Evolutionary conservation across 2,888 invertebrate species (phyloP).

Genomic region (Drosophila nr. medialis): DNA sequence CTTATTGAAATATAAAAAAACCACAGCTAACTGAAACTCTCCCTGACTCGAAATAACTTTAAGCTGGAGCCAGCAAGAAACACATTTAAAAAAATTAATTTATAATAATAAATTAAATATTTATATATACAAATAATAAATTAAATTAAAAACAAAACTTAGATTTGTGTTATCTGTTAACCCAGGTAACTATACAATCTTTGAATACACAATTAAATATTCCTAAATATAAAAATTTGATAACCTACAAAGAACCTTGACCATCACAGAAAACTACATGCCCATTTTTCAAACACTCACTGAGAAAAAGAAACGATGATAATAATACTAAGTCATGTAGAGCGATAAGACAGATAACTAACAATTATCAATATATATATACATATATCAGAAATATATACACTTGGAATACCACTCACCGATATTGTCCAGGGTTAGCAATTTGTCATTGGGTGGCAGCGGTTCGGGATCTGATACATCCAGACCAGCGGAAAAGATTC

Average conservation of each 20-base stretch:
- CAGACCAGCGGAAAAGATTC: constrained; percentile 94
- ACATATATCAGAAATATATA: background rate
- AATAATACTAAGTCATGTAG: constrained; percentile 17
- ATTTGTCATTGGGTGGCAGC: constrained; percentile 90
- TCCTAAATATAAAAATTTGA: background rate
- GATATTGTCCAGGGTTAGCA: constrained; percentile 92
- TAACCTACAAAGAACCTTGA: constrained; percentile 66
- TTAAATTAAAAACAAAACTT: background rate
- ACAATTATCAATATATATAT: constrained; percentile 8
- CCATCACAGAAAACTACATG: constrained; percentile 12
- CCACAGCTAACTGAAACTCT: background rate
- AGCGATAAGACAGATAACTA: constrained; percentile 35
- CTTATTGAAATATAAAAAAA: background rate
- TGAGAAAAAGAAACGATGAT: constrained; percentile 35
- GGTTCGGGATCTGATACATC: constrained; percentile 97
- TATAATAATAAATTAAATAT: background rate
- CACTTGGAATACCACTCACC: constrained; percentile 86
- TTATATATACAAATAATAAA: background rate
- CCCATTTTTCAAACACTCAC: too few relatives aligned
- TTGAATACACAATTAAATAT: background rate
- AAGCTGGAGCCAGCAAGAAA: background rate
- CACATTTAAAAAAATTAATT: background rate
- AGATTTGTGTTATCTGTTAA: background rate
- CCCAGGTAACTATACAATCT: background rate
- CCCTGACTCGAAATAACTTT: background rate